phyloP scores from a whole-genome alignment of 35 echinoderm and acorn worm genomes.

The Ophioderma brevispina region DNA sequence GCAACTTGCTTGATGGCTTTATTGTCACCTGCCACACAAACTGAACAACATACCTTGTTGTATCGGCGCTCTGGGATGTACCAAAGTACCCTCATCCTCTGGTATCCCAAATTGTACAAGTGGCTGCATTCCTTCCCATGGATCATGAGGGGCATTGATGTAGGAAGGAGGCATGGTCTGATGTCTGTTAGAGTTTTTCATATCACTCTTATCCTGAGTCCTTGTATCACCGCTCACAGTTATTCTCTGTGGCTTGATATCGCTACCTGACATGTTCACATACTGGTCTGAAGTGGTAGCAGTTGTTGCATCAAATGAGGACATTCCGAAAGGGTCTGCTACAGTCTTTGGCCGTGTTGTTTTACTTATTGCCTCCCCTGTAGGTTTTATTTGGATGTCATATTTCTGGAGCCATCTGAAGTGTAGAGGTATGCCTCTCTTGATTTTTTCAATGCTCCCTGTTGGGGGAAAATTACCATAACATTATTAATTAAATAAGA shows the following conservation, averaged over 20 bases:
- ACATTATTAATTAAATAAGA: too few relatives aligned
- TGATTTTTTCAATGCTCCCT: neutral
- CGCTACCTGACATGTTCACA: neutral
- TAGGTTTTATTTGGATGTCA: neutral
- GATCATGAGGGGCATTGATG: neutral
- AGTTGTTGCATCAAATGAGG: neutral
- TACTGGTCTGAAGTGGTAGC: neutral
- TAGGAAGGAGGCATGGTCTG: neutral
- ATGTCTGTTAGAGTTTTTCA: too few relatives aligned
- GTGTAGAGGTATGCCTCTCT: neutral
- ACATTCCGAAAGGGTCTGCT: neutral
- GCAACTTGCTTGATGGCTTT: too few relatives aligned
- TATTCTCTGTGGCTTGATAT: neutral
- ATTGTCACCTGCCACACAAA: too few relatives aligned
- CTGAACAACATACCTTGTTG: neutral
- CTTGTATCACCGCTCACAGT: neutral
- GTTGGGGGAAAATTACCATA: too few relatives aligned
- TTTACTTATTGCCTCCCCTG: neutral
- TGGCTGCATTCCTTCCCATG: neutral
- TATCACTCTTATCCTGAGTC: neutral
- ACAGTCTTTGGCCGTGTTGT: neutral
- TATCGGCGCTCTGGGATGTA: neutral
- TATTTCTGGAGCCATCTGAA: neutral
- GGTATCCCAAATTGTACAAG: neutral
- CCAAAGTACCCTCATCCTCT: neutral